Evolutionary conservation across 2,888 invertebrate genomes (phyloP).

Genomic region (Hydrotaea cyrtoneurina): DNA sequence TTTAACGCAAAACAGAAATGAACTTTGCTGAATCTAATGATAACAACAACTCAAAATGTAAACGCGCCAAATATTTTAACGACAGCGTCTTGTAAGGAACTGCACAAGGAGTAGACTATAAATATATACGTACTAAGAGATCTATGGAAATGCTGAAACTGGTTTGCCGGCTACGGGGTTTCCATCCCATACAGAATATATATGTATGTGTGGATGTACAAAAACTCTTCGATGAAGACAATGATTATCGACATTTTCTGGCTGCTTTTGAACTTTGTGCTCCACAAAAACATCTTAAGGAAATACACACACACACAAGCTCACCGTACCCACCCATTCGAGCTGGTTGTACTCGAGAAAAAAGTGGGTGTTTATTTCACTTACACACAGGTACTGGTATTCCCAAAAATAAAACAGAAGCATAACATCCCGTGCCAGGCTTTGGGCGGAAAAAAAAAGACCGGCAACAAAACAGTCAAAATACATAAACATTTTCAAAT

Average conservation of each 20-base stretch:
- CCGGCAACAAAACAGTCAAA: constrained; percentile 12
- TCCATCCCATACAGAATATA: constrained; percentile 14
- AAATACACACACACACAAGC: constrained; percentile 14
- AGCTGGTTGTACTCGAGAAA: background rate
- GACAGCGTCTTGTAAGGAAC: constrained; percentile 6
- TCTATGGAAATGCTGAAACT: constrained; percentile 26
- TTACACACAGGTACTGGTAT: constrained; percentile 9
- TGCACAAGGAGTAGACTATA: background rate
- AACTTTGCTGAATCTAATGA: background rate
- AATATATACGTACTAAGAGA: constrained; percentile 17
- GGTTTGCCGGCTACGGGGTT: no score
- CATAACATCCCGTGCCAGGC: background rate
- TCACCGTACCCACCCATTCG: background rate
- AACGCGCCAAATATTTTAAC: constrained; percentile 61
- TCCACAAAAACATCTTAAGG: constrained; percentile 58
- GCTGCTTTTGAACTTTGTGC: constrained; percentile 58
- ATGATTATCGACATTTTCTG: constrained; percentile 55
- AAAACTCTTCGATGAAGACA: background rate
- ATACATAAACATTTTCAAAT: constrained; percentile 4
- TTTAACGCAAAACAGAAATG: background rate
- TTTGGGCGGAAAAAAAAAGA: background rate
- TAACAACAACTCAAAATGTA: constrained; percentile 46
- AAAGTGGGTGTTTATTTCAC: constrained; percentile 36
- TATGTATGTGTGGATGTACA: background rate
- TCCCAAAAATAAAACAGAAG: background rate